These are phyloP conservation scores for Stenopsyche tienmushanensis DNA, from an alignment of 1,140 invertebrate genomes.

Conservation along the genomic window DNA sequence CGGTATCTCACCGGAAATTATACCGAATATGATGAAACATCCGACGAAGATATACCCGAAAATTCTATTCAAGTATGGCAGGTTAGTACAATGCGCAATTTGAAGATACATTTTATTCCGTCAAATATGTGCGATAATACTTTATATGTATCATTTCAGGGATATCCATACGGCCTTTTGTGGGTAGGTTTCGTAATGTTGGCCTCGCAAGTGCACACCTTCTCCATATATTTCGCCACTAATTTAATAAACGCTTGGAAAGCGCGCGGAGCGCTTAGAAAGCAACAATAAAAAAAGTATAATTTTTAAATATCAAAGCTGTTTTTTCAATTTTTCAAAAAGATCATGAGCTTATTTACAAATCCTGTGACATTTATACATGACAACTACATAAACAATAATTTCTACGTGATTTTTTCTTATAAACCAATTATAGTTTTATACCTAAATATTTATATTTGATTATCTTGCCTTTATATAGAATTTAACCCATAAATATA, in stretches of 20 bases:
- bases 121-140: no score
- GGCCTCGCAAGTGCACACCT: slow-evolving; percentile 87
- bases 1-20: slow-evolving; percentile 71
- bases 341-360: slow-evolving; percentile 17
- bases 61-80: slow-evolving; percentile 74
- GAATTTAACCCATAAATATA: slow-evolving; percentile 5
- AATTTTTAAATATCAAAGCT: no score
- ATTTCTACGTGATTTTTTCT: no score
- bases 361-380: slow-evolving; percentile 2
- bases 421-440: no score
- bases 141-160: no score
- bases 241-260: slow-evolving; percentile 87
- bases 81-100: no score
- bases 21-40: slow-evolving; percentile 60
- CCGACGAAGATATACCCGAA: slow-evolving; percentile 61
- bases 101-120: no score
- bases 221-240: slow-evolving; percentile 86
- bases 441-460: no score
- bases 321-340: slow-evolving; percentile 1
- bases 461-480: not conserved
- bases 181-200: slow-evolving; percentile 92
- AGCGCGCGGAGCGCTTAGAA: slow-evolving; percentile 62
- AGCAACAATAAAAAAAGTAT: slow-evolving; percentile 49
- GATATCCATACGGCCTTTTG: slow-evolving; percentile 86
- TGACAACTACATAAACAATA: not conserved